These are phyloP conservation scores for Pseudopodoces humilis DNA, from an alignment of 2,113 vertebrate genomes.

Conservation along the genomic window DNA sequence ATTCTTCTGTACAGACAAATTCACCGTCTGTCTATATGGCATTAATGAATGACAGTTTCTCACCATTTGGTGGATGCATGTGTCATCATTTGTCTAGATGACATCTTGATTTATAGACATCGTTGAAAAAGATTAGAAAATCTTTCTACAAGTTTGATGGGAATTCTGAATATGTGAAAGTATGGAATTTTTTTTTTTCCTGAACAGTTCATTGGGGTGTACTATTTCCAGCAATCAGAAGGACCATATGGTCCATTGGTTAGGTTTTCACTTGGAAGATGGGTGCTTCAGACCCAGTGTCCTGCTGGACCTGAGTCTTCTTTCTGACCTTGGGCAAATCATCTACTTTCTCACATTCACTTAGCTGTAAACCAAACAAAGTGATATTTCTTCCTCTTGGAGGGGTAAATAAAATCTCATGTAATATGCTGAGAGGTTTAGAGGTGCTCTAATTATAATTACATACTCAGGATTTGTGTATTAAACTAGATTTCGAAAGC, in stretches of 20 bases:
- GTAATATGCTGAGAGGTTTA: not conserved
- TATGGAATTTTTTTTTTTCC: not conserved
- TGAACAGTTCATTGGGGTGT: not conserved
- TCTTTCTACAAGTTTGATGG: constrained; percentile 46
- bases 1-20: constrained; percentile 60
- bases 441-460: not conserved
- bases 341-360: not conserved
- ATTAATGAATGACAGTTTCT: constrained; percentile 64
- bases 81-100: constrained; percentile 66
- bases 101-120: constrained; percentile 66
- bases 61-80: constrained; percentile 50
- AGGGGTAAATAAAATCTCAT: not conserved
- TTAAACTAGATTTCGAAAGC: not conserved
- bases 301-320: not conserved
- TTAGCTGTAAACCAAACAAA: not conserved
- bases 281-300: not conserved
- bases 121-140: constrained; percentile 62
- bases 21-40: constrained; percentile 50
- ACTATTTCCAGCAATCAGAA: not conserved
- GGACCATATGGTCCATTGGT: not conserved
- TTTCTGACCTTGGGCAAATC: not conserved
- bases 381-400: not conserved
- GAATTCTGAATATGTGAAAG: constrained; percentile 33
- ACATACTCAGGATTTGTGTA: not conserved
- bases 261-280: not conserved